Base-by-base conservation (phyloP, 2,888 invertebrate genomes). In the Globia sparganii region DNA sequence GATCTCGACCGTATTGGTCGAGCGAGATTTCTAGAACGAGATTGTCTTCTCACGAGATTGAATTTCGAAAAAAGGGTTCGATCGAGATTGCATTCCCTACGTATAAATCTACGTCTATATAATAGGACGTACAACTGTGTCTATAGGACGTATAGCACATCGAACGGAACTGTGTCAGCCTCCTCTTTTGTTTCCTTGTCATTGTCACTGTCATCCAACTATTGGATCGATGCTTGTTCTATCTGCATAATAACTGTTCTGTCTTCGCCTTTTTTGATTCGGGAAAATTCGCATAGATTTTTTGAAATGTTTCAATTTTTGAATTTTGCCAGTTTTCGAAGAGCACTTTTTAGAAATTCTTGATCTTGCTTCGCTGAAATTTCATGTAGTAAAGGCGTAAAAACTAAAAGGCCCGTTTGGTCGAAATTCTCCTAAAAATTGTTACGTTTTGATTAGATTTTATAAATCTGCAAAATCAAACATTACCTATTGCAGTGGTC, bases 121-220 rank as follows among this genome's bases (percentile, higher is more conserved):
- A 21, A 73, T 62, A 70, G 15, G 5, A 66, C 31, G 28, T 68
- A 61, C 49, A 62, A 58, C 77, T 77, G 70, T 69, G 66, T 65
- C 72, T 73, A 71, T 64, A 43, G 15, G 43, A 72, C 31, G 64
- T 75, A 72, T 59, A 87, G 75, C 67, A 68, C 68, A 40, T 71
- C 64, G 75, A 64, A 72, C 72, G 77, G 80, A 86, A 86, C 86
- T 86, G 81, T 78, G 81, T 83, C 86, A 82, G 77, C 65, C 49
- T 71, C 31, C 75, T 61, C 86, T 78, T 84, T 87, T 87, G 84
- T 87, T 84, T 87, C 71, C 73, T 71, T 78, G 82, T 81, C 87
- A 80, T 78, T 82, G 84, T 87, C 77, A 77, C 78, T 75, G 77
- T 74, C 86, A 84, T 75, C 75, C 70, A 80, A 87, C 85, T 82